These are phyloP conservation scores for Vanacampus margaritifer DNA, from an alignment of 2,113 vertebrate genomes.

Conservation along the genomic window DNA sequence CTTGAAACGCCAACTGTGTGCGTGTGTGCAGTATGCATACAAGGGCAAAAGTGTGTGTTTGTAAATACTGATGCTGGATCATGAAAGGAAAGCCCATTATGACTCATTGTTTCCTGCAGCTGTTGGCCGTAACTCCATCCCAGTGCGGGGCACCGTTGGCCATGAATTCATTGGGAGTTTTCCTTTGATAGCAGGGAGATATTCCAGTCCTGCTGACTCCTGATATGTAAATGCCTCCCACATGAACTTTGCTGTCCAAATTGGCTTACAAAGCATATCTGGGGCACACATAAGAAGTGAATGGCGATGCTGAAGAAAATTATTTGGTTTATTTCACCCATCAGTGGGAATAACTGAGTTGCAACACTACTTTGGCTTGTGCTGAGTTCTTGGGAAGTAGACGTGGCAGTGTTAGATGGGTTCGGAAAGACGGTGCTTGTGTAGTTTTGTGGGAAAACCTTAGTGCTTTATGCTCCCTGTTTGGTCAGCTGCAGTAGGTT, in stretches of 20 bases:
- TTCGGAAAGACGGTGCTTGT: conserved; percentile 34
- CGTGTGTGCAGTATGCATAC: neutral
- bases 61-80: conserved; percentile 35
- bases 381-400: conserved; percentile 11
- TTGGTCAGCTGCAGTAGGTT: conserved; percentile 63
- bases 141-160: conserved; percentile 26
- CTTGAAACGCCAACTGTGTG: neutral
- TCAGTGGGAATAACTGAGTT: conserved; percentile 14
- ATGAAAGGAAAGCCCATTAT: conserved; percentile 25
- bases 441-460: conserved; percentile 49
- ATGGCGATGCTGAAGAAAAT: neutral
- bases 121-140: conserved; percentile 43
- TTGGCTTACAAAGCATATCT: conserved; percentile 36
- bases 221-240: conserved; percentile 24
- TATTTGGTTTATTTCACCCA: conserved; percentile 9
- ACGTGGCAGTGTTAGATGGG: conserved; percentile 47
- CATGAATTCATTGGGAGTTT: conserved; percentile 43
- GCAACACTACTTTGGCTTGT: neutral
- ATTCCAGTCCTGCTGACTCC: conserved; percentile 55
- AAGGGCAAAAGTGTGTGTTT: conserved; percentile 37
- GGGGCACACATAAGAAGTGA: conserved; percentile 14
- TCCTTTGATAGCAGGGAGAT: conserved; percentile 47
- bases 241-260: conserved; percentile 28
- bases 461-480: conserved; percentile 40
- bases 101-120: conserved; percentile 67